Evolutionary conservation across 2,888 invertebrate genomes (phyloP).

Genomic region (Melanargia galathea): DNA sequence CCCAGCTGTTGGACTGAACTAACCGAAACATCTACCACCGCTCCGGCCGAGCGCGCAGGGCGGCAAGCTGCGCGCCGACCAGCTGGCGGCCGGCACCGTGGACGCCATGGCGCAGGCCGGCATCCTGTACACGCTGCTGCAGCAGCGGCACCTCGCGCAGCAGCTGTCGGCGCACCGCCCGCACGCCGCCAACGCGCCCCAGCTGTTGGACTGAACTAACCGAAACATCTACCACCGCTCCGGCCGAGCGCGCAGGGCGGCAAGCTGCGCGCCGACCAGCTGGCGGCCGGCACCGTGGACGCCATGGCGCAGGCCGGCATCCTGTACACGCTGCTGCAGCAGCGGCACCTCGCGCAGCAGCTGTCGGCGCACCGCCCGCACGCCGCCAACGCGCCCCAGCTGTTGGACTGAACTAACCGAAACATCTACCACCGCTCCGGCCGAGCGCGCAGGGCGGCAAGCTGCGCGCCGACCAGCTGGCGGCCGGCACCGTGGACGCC

Average conservation of each 20-base stretch:
- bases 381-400: conserved; percentile 36
- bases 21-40: too few species aligned
- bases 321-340: conserved; percentile 92
- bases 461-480: conserved; percentile 86
- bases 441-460: conserved; percentile 82
- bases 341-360: conserved; percentile 76
- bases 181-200: conserved; percentile 44
- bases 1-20: conserved; percentile 37
- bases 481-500: conserved; percentile 95
- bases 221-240: too few species aligned
- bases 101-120: conserved; percentile 98
- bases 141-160: conserved; percentile 80
- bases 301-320: conserved; percentile 98
- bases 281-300: conserved; percentile 95
- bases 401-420: conserved; percentile 39
- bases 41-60: conserved; percentile 85
- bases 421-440: conserved; percentile 91
- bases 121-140: conserved; percentile 93
- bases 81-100: conserved; percentile 93
- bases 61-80: conserved; percentile 83
- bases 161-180: conserved; percentile 53
- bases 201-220: conserved; percentile 38
- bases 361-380: conserved; percentile 49
- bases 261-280: conserved; percentile 83
- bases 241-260: conserved; percentile 84